Conservation (phyloP, 2,797 vertebrate genomes). For the Nasua narica region DNA sequence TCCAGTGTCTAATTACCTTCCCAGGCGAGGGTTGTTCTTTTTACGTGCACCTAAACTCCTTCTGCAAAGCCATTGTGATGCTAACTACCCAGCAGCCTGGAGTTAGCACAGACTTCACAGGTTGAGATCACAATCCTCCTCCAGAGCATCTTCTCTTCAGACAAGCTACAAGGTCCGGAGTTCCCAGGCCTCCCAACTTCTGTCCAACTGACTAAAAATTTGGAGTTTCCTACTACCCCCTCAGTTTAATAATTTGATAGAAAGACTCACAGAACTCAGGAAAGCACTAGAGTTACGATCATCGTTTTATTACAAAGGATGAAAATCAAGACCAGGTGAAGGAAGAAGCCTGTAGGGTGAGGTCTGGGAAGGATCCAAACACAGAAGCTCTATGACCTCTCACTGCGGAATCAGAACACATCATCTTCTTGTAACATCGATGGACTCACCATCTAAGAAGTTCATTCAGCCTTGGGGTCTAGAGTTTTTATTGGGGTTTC, state of each 20-base stretch:
- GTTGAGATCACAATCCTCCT: background rate
- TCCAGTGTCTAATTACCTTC: background rate
- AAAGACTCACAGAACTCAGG: background rate
- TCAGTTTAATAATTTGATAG: background rate
- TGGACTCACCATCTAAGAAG: background rate
- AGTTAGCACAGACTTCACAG: background rate
- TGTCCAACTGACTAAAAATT: background rate
- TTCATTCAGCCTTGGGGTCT: background rate
- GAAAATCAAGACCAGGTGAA: background rate
- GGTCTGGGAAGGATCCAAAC: background rate
- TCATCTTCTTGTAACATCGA: background rate
- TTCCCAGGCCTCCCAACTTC: background rate
- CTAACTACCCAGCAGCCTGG: background rate
- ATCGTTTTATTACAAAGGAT: background rate
- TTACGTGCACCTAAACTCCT: background rate
- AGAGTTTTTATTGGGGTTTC: background rate
- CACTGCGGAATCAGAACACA: background rate
- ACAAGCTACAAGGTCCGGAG: background rate
- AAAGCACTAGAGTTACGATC: background rate
- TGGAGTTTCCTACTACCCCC: background rate
- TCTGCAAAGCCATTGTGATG: background rate
- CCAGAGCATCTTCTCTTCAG: background rate
- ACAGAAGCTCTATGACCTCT: background rate
- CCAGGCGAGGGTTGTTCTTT: background rate
- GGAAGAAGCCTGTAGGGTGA: background rate